These are phyloP conservation scores for Hypolimnas misippus DNA, from an alignment of 2,888 invertebrate species.

Conservation along the genomic window DNA sequence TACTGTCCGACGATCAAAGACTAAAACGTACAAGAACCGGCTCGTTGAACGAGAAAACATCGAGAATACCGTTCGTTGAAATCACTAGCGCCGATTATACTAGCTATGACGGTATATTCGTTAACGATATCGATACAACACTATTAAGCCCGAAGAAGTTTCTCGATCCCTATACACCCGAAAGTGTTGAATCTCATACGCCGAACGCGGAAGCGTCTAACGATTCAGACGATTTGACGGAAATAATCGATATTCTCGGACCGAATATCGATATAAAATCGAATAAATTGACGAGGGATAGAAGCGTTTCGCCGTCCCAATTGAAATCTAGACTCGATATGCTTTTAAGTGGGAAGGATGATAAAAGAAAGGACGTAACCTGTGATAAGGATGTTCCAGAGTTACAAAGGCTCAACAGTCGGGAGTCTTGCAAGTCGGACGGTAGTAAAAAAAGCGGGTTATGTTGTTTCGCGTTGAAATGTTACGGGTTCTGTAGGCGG, in stretches of 20 bases:
- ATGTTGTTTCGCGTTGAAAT: conserved; percentile 73
- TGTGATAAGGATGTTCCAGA: conserved; percentile 49
- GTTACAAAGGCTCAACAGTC: conserved; percentile 66
- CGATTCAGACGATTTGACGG: conserved; percentile 59
- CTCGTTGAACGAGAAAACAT: conserved; percentile 65
- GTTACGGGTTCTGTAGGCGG: conserved; percentile 73
- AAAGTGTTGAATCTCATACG: conserved; percentile 90
- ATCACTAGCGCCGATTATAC: conserved; percentile 79
- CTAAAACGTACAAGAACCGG: conserved; percentile 61
- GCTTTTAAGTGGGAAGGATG: conserved; percentile 57
- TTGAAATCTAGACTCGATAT: conserved; percentile 85
- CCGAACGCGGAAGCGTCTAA: conserved; percentile 82
- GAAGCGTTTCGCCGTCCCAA: conserved; percentile 85
- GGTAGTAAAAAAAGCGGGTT: conserved; percentile 60
- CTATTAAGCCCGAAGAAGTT: conserved; percentile 67
- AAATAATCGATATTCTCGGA: conserved; percentile 55
- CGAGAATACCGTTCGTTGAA: conserved; percentile 75
- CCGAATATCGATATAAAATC: conserved; percentile 52
- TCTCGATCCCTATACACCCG: conserved; percentile 92
- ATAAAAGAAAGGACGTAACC: conserved; percentile 33
- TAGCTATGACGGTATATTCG: conserved; percentile 71
- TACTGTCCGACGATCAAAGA: conserved; percentile 50
- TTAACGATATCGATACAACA: conserved; percentile 82
- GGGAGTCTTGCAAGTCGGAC: conserved; percentile 71
- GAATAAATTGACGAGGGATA: conserved; percentile 58